These are phyloP conservation scores for Catocala sponsa DNA, from an alignment of 2,888 invertebrate species.

Conservation along the genomic window DNA sequence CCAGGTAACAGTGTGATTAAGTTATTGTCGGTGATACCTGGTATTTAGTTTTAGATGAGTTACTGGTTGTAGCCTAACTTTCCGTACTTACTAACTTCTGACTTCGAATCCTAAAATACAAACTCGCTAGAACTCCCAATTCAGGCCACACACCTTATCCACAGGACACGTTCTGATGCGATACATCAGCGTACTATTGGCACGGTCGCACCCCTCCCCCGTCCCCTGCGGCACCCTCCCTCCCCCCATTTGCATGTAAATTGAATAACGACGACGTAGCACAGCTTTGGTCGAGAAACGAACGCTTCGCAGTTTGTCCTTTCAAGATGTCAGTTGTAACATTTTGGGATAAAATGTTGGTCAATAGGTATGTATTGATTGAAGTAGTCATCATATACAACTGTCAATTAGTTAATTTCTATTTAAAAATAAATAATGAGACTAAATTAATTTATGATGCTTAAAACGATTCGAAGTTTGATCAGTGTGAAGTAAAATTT, in stretches of 20 bases:
- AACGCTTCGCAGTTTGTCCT: conserved; percentile 68
- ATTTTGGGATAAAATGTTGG: conserved; percentile 43
- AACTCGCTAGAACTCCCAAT: conserved; percentile 17
- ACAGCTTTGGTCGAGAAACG: conserved; percentile 70
- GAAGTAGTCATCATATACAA: neutral
- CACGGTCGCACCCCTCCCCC: conserved; percentile 63
- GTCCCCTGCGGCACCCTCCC: conserved; percentile 42
- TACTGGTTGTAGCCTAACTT: conserved; percentile 3
- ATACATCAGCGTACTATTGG: conserved; percentile 86
- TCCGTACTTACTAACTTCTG: conserved; percentile 1
- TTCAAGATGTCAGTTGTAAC: conserved; percentile 67
- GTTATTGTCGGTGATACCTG: neutral
- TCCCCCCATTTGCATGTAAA: conserved; percentile 86
- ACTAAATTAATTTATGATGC: no score
- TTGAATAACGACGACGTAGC: conserved; percentile 85
- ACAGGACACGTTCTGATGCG: conserved; percentile 80
- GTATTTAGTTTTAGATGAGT: neutral
- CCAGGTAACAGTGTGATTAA: no score
- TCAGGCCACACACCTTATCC: conserved; percentile 46
- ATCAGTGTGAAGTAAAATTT: no score
- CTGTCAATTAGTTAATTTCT: no score
- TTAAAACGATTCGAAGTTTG: no score
- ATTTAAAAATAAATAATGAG: no score
- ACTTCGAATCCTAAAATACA: conserved; percentile 21
- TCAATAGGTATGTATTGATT: conserved; percentile 18